A percentile compares a stretch with the other conserved stretches of the same genome.
phyloP scores from a whole-genome alignment of 2,888 invertebrate genomes.

The Steromphala cineraria region DNA sequence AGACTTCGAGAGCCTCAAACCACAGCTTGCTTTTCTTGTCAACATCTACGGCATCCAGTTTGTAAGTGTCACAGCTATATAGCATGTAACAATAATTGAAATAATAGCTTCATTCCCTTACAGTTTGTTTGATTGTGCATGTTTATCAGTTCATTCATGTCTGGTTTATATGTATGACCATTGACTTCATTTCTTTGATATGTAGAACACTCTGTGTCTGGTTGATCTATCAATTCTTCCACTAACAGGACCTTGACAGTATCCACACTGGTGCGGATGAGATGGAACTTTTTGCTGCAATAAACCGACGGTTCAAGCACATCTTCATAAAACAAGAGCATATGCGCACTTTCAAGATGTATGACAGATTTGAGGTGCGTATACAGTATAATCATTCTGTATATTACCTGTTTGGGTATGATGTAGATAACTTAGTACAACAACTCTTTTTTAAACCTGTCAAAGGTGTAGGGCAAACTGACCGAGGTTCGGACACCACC shows the following conservation, averaged over 20 bases:
- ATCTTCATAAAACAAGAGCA: slow-evolving; percentile 72
- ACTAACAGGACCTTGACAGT: slow-evolving; percentile 63
- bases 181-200: neutral
- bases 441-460: too few relatives aligned
- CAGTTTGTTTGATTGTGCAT: too few relatives aligned
- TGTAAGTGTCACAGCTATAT: slow-evolving; percentile 52
- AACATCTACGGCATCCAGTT: slow-evolving; percentile 69
- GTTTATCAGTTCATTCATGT: too few relatives aligned
- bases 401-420: too few relatives aligned
- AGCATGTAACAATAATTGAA: too few relatives aligned
- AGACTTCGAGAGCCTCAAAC: slow-evolving; percentile 65
- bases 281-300: slow-evolving; percentile 74
- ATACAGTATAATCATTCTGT: too few relatives aligned
- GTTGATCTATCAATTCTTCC: neutral
- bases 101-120: too few relatives aligned
- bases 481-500: too few relatives aligned
- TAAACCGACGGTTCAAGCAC: slow-evolving; percentile 70
- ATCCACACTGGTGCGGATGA: slow-evolving; percentile 71
- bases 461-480: too few relatives aligned
- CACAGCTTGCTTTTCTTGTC: slow-evolving; percentile 68
- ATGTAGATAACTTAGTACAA: too few relatives aligned
- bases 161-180: slow-evolving; percentile 3
- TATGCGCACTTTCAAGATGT: slow-evolving; percentile 71
- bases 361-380: slow-evolving; percentile 71
- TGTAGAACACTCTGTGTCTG: neutral